A percentile compares a stretch with the other conserved stretches of the same genome.
These are phyloP conservation scores for Gymnoscelis rufifasciata DNA, from an alignment of 2,888 invertebrate species.

Conservation along the genomic window DNA sequence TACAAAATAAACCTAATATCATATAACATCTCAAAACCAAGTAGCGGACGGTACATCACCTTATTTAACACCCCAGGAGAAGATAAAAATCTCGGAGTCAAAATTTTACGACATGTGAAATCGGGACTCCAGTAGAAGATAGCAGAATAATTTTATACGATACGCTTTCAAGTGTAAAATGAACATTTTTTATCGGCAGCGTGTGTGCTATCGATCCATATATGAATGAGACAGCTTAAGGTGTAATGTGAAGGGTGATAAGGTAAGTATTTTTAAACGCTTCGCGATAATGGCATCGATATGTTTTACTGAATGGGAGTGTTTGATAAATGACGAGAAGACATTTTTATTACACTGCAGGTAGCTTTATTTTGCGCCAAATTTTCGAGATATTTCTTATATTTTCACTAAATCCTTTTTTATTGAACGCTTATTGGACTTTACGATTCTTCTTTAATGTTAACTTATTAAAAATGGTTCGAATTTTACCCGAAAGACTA, in stretches of 20 bases:
- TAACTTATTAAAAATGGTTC: too few relatives aligned
- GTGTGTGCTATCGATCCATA: slow-evolving; percentile 40
- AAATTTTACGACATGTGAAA: slow-evolving; percentile 57
- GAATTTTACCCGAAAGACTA: too few relatives aligned
- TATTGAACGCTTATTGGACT: too few relatives aligned
- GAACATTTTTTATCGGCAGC: slow-evolving; percentile 46
- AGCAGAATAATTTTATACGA: slow-evolving; percentile 52
- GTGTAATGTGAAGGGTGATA: slow-evolving; percentile 14
- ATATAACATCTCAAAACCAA: slow-evolving; percentile 1
- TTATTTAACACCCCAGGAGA: slow-evolving; percentile 43
- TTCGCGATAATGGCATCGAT: slow-evolving; percentile 4
- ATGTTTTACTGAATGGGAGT: not conserved
- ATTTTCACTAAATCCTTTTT: too few relatives aligned
- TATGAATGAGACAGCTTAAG: slow-evolving; percentile 32
- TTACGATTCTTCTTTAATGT: too few relatives aligned
- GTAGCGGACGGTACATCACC: slow-evolving; percentile 39
- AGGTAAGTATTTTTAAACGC: slow-evolving; percentile 16
- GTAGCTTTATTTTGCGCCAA: too few relatives aligned
- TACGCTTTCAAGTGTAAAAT: slow-evolving; percentile 49
- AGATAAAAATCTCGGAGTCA: slow-evolving; percentile 55
- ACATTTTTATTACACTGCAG: slow-evolving; percentile 5
- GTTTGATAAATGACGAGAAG: slow-evolving; percentile 12
- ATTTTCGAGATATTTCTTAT: too few relatives aligned
- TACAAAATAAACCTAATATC: too few relatives aligned
- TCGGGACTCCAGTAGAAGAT: slow-evolving; percentile 49